A percentile compares a stretch with the other conserved stretches of the same genome.
These are phyloP conservation scores for Hypomecis atomaria DNA, from an alignment of 2,888 invertebrate species.

Conservation along the genomic window DNA sequence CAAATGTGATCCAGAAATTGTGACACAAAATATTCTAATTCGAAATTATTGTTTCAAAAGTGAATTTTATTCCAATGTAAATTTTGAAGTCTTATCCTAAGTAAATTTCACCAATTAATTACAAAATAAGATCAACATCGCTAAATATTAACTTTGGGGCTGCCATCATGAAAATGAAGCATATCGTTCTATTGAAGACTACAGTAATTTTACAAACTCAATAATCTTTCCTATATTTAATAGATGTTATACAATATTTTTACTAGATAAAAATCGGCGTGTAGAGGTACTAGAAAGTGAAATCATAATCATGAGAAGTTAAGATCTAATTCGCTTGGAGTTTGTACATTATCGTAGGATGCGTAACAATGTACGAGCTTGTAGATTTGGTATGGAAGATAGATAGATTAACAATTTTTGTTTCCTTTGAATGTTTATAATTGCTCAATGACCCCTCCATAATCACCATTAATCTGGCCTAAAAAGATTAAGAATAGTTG, in stretches of 20 bases:
- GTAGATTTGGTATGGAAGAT: constrained; percentile 72
- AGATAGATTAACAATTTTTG: constrained; percentile 39
- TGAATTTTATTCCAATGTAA: background rate
- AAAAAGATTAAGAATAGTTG: constrained; percentile 2
- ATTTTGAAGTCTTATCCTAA: constrained; percentile 35
- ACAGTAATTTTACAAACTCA: constrained; percentile 78
- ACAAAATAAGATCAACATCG: constrained; percentile 32
- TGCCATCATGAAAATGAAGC: constrained; percentile 83
- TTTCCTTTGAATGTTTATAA: constrained; percentile 28
- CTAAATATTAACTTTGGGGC: constrained; percentile 53
- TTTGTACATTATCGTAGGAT: constrained; percentile 70
- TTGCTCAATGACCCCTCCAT: constrained; percentile 39
- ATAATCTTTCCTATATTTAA: constrained; percentile 83
- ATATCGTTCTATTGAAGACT: constrained; percentile 84
- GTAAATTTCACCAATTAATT: constrained; percentile 28
- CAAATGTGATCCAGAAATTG: constrained; percentile 22
- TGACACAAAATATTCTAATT: constrained; percentile 1
- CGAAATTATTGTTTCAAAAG: background rate
- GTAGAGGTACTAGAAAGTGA: constrained; percentile 63
- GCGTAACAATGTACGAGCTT: constrained; percentile 76
- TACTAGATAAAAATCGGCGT: constrained; percentile 64
- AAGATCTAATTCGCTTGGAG: constrained; percentile 65
- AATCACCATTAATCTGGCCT: constrained; percentile 26
- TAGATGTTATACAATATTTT: constrained; percentile 81
- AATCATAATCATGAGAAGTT: constrained; percentile 65